Conservation (phyloP, 92 coral and sea anemone species). For the Palythoa caribaeorum region DNA sequence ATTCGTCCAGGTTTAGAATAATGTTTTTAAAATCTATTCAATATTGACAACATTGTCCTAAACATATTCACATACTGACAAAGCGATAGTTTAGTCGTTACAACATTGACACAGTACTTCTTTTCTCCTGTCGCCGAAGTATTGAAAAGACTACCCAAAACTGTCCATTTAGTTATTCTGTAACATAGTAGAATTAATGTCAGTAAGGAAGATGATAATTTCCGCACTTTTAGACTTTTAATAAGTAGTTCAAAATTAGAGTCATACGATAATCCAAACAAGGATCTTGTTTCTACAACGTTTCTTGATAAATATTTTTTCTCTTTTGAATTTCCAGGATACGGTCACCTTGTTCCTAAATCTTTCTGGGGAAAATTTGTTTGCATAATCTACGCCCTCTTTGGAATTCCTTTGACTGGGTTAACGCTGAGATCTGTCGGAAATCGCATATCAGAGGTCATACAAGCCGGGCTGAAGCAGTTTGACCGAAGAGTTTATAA, state of each 20-base stretch:
- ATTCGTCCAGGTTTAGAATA: slow-evolving; percentile 7
- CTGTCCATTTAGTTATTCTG: background rate
- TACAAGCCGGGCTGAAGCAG: slow-evolving; percentile 65
- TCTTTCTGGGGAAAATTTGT: slow-evolving; percentile 77
- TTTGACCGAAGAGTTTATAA: slow-evolving; percentile 90
- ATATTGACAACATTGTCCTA: background rate
- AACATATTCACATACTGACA: slow-evolving; percentile 1
- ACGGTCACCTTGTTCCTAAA: slow-evolving; percentile 94
- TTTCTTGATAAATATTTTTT: background rate
- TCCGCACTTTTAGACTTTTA: background rate
- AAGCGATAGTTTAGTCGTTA: background rate
- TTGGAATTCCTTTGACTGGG: slow-evolving; percentile 96
- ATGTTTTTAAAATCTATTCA: background rate
- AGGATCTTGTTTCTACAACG: background rate
- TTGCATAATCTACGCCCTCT: slow-evolving; percentile 89
- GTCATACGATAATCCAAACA: background rate
- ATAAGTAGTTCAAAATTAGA: background rate
- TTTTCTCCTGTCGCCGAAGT: background rate
- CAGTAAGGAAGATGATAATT: background rate
- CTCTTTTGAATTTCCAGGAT: slow-evolving; percentile 70
- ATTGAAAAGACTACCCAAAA: background rate
- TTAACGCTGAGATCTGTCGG: slow-evolving; percentile 95
- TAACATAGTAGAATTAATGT: background rate
- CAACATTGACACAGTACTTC: background rate
- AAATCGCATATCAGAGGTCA: slow-evolving; percentile 89